Evolutionary conservation across 2,113 vertebrate genomes (phyloP).

Genomic region (Limanda limanda): DNA sequence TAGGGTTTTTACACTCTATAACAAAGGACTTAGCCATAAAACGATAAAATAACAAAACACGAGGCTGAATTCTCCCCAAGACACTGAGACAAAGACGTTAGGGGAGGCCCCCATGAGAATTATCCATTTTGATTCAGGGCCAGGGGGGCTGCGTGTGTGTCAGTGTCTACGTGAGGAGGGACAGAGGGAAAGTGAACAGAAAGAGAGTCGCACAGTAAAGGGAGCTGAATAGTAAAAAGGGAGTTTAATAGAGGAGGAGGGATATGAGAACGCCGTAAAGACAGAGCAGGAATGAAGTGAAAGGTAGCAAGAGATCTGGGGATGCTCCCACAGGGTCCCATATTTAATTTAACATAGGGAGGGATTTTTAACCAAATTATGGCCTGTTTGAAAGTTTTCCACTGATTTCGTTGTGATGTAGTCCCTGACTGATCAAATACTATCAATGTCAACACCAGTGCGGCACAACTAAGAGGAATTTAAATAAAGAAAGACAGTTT

Average conservation of each 20-base stretch:
- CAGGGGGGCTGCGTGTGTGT: conserved; percentile 30
- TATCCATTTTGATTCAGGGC: conserved; percentile 58
- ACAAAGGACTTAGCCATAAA: conserved; percentile 40
- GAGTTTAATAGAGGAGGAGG: conserved; percentile 40
- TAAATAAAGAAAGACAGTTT: too few species aligned
- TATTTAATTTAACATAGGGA: conserved; percentile 44
- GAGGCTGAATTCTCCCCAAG: conserved; percentile 49
- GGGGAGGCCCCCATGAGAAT: conserved; percentile 44
- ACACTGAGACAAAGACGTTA: conserved; percentile 53
- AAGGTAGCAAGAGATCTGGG: conserved; percentile 22
- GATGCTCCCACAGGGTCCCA: conserved; percentile 30
- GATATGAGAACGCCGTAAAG: conserved; percentile 40
- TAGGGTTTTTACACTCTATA: conserved; percentile 25
- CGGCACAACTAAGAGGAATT: too few species aligned
- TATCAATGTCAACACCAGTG: too few species aligned
- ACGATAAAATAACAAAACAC: conserved; percentile 49
- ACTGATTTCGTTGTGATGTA: neutral
- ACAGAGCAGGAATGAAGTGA: conserved; percentile 6
- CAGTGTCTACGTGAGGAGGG: conserved; percentile 24
- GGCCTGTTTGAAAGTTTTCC: conserved; percentile 24
- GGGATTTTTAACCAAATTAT: conserved; percentile 24
- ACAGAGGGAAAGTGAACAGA: conserved; percentile 14
- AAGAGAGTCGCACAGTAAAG: neutral
- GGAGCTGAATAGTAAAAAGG: conserved; percentile 28
- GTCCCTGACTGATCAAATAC: neutral